phyloP scores from a whole-genome alignment of 2,888 invertebrate genomes.

The Thumatha senex region DNA sequence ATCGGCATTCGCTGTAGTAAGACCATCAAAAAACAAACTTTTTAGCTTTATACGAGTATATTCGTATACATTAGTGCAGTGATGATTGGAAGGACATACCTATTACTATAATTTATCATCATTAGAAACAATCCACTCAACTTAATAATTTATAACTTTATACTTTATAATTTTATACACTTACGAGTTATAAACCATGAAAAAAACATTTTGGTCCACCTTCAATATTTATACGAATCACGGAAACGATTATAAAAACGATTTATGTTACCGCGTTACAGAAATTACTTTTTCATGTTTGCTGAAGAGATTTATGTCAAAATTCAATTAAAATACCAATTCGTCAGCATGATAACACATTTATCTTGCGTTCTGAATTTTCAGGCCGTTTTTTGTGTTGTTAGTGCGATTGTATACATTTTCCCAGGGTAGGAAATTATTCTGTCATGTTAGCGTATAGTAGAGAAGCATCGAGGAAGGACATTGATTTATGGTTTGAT shows the following conservation, averaged over 20 bases:
- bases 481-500: slow-evolving; percentile 58
- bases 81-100: no score
- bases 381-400: slow-evolving; percentile 34
- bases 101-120: no score
- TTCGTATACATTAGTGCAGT: no score
- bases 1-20: no score
- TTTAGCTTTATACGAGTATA: no score
- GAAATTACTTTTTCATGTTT: slow-evolving; percentile 55
- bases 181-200: slow-evolving; percentile 22
- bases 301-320: slow-evolving; percentile 51
- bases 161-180: slow-evolving; percentile 6
- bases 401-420: slow-evolving; percentile 15
- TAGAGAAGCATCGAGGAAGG: slow-evolving; percentile 48
- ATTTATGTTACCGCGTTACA: slow-evolving; percentile 35
- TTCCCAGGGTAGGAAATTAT: slow-evolving; percentile 48
- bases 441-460: slow-evolving; percentile 45
- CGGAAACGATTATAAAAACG: slow-evolving; percentile 28
- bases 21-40: no score
- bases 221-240: slow-evolving; percentile 9
- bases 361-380: slow-evolving; percentile 36
- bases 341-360: slow-evolving; percentile 41
- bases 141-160: no score
- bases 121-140: no score
- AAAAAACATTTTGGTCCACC: slow-evolving; percentile 19
- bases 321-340: slow-evolving; percentile 58